Conservation (phyloP, 2,113 vertebrate species). For the Electrona antarctica region DNA sequence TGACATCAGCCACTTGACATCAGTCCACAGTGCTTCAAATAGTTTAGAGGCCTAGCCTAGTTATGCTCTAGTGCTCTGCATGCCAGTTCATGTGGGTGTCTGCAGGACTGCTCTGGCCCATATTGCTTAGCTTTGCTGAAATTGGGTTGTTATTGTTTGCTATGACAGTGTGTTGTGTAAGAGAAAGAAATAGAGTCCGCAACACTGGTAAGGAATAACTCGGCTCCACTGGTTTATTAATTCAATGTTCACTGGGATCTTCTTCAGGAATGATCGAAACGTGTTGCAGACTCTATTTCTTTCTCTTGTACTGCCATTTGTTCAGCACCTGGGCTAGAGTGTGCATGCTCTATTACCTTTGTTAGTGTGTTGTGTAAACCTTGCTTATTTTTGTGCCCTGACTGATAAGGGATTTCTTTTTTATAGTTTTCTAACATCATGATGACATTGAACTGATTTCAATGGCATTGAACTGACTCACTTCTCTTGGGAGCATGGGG, state of each 20-base stretch:
- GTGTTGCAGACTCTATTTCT: too few species aligned
- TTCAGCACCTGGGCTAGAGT: too few species aligned
- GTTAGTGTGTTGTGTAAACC: conserved; percentile 43
- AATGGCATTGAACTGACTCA: conserved; percentile 16
- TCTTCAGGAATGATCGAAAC: too few species aligned
- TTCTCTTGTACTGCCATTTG: too few species aligned
- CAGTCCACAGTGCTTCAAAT: neutral
- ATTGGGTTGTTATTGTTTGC: neutral
- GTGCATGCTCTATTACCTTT: too few species aligned
- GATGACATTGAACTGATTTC: conserved; percentile 59
- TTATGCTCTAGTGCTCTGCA: conserved; percentile 16
- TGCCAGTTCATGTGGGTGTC: conserved; percentile 11
- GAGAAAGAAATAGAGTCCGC: too few species aligned
- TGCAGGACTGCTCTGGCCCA: conserved; percentile 34
- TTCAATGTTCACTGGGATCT: too few species aligned
- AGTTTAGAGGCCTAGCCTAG: neutral
- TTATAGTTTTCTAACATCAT: conserved; percentile 65
- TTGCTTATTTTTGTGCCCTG: conserved; percentile 49
- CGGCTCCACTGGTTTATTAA: too few species aligned
- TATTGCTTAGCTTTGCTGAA: conserved; percentile 57
- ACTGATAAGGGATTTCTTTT: conserved; percentile 35
- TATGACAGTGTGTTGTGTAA: conserved; percentile 44
- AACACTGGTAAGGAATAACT: too few species aligned
- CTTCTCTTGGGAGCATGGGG: too few species aligned
- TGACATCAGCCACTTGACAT: neutral